A percentile compares a stretch with the other conserved stretches of the same genome.
These are phyloP conservation scores for Columba janthina DNA, from an alignment of 2,113 vertebrate species.

Conservation along the genomic window DNA sequence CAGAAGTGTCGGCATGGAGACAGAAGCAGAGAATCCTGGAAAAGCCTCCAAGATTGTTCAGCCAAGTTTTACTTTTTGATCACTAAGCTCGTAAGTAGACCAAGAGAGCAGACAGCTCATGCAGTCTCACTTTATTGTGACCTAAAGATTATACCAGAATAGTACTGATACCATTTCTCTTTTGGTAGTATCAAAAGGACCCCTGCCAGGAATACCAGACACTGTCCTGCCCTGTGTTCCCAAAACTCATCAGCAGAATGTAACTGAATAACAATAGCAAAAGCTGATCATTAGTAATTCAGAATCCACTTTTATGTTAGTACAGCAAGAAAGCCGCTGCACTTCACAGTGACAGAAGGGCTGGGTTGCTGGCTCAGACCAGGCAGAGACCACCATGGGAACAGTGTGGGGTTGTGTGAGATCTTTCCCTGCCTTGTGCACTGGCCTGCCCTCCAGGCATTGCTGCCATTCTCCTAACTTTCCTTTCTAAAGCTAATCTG, in stretches of 20 bases:
- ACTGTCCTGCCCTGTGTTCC: not conserved
- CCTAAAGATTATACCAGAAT: not conserved
- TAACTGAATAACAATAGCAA: not conserved
- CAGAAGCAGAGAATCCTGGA: not conserved
- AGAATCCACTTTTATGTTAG: not conserved
- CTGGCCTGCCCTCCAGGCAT: not conserved
- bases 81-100: not conserved
- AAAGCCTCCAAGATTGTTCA: not conserved
- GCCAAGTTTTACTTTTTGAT: not conserved
- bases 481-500: not conserved
- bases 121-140: not conserved
- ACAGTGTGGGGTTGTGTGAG: accelerated
- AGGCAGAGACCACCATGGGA: not conserved
- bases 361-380: not conserved
- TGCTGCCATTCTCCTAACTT: not conserved
- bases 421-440: not conserved
- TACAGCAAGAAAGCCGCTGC: not conserved
- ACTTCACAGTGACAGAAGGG: not conserved
- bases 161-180: not conserved
- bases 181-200: not conserved
- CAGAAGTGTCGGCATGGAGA: not conserved
- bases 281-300: not conserved
- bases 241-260: not conserved
- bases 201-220: not conserved
- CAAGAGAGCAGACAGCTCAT: not conserved